Base-by-base conservation (phyloP, 2,888 invertebrate species). In the Scaptomyza tumidula region DNA sequence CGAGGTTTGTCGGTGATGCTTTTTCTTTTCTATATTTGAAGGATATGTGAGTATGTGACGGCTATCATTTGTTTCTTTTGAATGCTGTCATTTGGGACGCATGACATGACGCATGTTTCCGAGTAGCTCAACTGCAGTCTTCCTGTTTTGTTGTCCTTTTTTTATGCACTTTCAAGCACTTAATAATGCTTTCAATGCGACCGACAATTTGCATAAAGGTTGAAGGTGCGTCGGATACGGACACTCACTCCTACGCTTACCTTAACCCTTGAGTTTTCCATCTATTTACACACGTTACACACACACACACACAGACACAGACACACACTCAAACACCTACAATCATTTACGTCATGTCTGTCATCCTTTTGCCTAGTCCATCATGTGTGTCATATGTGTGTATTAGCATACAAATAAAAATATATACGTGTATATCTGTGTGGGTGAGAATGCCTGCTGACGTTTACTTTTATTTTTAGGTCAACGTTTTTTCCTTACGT, bases 141-240 rank as follows among this genome's bases (percentile, higher is more conserved):
- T 37, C 45, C 7, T 14, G 11, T 14, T 45, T 14, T 48, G 58
- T 43, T 77, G 74, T 56, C 54, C 62, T 63, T 71, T 62, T 66
- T 75, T 65, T 59, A 78, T 88, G 89, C 86, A 68, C 85, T 69
- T 77, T 78, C 67, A 52, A 81, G 85, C 72, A 75, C 80, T 88
- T 86, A 89, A 86, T 86, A 89, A 86, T 35, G 86, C 89, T 86
- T 68, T 45, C 76, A 75, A 86, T 73, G 71, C 73, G 83, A 64
- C 84, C 73, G 73, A 57, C 83, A 71, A 86, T 82, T 82, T 82
- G 66, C 86, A 67, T 88, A 54, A 53, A 58, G 31, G 46, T 48
- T 52, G 19, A 16, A 43, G 44, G 37, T 37, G 45, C 24, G 49
- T 46, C 33, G 50, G 55, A 24, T 59, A 44, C 54, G 56, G 71